phyloP scores from a whole-genome alignment of 2,888 invertebrate species.

The Endomychus coccineus region DNA sequence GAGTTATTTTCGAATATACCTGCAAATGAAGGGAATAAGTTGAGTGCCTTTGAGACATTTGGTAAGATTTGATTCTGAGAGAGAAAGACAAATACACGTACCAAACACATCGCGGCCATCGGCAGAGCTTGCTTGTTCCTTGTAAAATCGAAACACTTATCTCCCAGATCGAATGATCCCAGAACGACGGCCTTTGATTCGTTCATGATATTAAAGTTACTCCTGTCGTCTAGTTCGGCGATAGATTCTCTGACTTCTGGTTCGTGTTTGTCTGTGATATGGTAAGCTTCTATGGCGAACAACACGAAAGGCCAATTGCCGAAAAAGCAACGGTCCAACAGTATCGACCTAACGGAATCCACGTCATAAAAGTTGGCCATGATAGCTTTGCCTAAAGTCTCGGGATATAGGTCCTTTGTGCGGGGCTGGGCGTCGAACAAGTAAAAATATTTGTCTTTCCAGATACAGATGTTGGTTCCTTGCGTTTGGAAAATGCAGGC shows the following conservation, averaged over 20 bases:
- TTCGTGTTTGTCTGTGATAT: constrained; percentile 24
- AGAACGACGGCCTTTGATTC: constrained; percentile 52
- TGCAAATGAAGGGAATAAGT: too few species aligned
- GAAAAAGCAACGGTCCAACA: constrained; percentile 37
- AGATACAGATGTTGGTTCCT: constrained; percentile 47
- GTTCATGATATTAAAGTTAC: constrained; percentile 50
- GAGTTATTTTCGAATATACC: constrained; percentile 58
- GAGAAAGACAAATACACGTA: too few species aligned
- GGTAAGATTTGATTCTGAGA: constrained; percentile 1
- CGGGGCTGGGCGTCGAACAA: constrained; percentile 58
- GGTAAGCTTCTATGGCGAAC: constrained; percentile 28
- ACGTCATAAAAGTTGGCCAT: constrained; percentile 51
- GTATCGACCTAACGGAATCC: constrained; percentile 46
- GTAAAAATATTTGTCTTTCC: constrained; percentile 54
- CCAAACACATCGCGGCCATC: constrained; percentile 52
- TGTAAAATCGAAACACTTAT: constrained; percentile 52
- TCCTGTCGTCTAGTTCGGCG: constrained; percentile 47
- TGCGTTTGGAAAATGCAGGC: constrained; percentile 46
- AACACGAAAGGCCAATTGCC: constrained; percentile 29
- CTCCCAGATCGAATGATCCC: constrained; percentile 53
- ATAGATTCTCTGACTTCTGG: constrained; percentile 46
- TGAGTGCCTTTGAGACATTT: not conserved
- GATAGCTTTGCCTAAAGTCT: constrained; percentile 50
- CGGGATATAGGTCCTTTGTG: constrained; percentile 47
- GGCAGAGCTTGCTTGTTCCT: constrained; percentile 55